These are phyloP conservation scores for Montifringilla adamsi DNA, from an alignment of 2,113 vertebrate species.

Conservation along the genomic window DNA sequence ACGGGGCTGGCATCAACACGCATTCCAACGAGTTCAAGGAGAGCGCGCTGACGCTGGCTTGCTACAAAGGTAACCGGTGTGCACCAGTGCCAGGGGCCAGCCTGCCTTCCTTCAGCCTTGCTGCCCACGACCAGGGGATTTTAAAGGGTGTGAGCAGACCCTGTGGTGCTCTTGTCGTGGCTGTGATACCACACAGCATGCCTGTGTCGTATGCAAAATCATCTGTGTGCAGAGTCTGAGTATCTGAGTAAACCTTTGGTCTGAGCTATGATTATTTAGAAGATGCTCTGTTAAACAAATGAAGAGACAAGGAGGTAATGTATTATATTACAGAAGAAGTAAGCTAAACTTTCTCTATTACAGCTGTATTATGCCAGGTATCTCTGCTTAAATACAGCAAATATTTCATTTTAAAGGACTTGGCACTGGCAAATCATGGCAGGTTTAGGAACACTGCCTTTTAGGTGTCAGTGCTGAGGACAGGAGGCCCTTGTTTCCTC, in stretches of 20 bases:
- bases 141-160: accelerated
- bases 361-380: neutral
- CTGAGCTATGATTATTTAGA: accelerated
- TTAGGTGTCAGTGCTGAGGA: neutral
- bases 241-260: neutral
- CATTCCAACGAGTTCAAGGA: slow-evolving; percentile 99
- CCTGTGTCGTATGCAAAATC: accelerated
- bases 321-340: neutral
- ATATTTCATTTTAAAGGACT: neutral
- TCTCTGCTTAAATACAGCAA: neutral
- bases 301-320: neutral
- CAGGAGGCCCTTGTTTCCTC: neutral
- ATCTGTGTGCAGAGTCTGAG: no score
- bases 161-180: neutral
- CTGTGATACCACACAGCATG: accelerated
- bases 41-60: slow-evolving; percentile 96
- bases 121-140: accelerated
- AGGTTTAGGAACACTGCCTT: neutral
- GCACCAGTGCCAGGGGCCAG: accelerated
- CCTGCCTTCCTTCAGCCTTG: accelerated
- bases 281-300: neutral
- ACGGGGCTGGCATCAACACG: slow-evolving; percentile 97
- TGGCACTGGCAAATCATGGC: neutral
- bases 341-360: neutral
- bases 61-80: slow-evolving; percentile 87